A percentile compares a stretch with the other conserved stretches of the same genome.
phyloP scores from a whole-genome alignment of 2,797 vertebrate genomes.

The Thalassophryne amazonica region DNA sequence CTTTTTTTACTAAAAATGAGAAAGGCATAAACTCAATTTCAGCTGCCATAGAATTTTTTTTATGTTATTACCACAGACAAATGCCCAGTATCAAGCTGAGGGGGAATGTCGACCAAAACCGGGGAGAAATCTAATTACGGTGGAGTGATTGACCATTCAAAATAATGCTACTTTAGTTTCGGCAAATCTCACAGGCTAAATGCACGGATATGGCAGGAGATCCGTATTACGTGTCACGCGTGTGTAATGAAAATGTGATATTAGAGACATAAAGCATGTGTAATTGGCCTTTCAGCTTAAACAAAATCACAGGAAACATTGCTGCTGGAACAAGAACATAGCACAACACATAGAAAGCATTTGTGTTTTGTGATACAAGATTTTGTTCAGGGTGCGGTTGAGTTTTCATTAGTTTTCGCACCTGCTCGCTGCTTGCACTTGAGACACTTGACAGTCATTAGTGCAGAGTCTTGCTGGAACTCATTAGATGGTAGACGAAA shows the following conservation, averaged over 20 bases:
- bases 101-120: slow-evolving; percentile 57
- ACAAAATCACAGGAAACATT: slow-evolving; percentile 35
- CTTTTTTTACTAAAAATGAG: slow-evolving; percentile 72
- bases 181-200: slow-evolving; percentile 56
- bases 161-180: slow-evolving; percentile 64
- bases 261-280: slow-evolving; percentile 73
- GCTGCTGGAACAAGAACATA: slow-evolving; percentile 24
- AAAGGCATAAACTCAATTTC: slow-evolving; percentile 65
- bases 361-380: slow-evolving; percentile 2
- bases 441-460: slow-evolving; percentile 54
- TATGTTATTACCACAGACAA: slow-evolving; percentile 69
- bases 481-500: slow-evolving; percentile 42
- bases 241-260: slow-evolving; percentile 74
- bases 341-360: slow-evolving; percentile 6
- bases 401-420: slow-evolving; percentile 51
- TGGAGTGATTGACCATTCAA: slow-evolving; percentile 66
- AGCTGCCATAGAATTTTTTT: slow-evolving; percentile 65
- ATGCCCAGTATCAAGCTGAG: slow-evolving; percentile 53
- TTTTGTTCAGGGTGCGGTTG: slow-evolving; percentile 6
- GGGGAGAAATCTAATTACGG: slow-evolving; percentile 54
- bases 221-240: slow-evolving; percentile 66
- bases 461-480: slow-evolving; percentile 34
- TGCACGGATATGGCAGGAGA: slow-evolving; percentile 52
- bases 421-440: slow-evolving; percentile 36
- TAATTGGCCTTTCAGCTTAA: slow-evolving; percentile 70